Evolutionary conservation across 2,113 vertebrate species (phyloP), one percentile per base, ranked within the genome.

Genomic region (Archocentrus centrarchus): DNA sequence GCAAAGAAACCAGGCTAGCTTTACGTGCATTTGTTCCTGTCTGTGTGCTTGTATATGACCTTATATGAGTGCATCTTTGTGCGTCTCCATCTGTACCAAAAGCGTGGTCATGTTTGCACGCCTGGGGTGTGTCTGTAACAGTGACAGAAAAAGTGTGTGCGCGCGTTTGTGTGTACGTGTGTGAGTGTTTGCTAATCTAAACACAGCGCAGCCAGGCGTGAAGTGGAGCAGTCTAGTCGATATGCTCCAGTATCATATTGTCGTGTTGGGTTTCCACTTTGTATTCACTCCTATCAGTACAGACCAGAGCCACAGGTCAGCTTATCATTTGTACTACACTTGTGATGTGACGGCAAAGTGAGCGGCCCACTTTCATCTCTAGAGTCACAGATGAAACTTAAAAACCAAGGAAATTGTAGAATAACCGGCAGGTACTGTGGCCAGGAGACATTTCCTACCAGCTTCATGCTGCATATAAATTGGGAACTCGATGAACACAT

Each of bases 181-280:
- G 15, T 63, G 55, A 27, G 22, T 32, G 20, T 66, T 1, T 14
- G 75, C 62, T 89, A 86, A 93, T 93, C 81, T 86, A 62, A 93
- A 84, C 78, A 81, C 55, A 27, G 79, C 20, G 63, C 87, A 91
- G 80, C 64, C 63, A 86, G 70, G 93, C 93, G 24, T 91, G 84
- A 93, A 93, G 92, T 88, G 63, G 88, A 91, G 80, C 89, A 81
- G 79, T 47, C 81, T 32, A 58, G 84, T 93, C 90, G 30, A 93
- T 93, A 89, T 44, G 83, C 81, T 88, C 61, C 80, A 27, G 62
- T 83, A 86, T 92, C 82, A 84, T 63, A 80, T 27, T 88, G 87
- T 85, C 22, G 37, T 66, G 66, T 66, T 44, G 62, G 85, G 87
- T 83, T 88, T 47, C 83, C 79, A 84, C 88, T 90, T 70, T 85